Conservation (phyloP, 35 echinoderm and acorn worm species). For the Apostichopus californicus region DNA sequence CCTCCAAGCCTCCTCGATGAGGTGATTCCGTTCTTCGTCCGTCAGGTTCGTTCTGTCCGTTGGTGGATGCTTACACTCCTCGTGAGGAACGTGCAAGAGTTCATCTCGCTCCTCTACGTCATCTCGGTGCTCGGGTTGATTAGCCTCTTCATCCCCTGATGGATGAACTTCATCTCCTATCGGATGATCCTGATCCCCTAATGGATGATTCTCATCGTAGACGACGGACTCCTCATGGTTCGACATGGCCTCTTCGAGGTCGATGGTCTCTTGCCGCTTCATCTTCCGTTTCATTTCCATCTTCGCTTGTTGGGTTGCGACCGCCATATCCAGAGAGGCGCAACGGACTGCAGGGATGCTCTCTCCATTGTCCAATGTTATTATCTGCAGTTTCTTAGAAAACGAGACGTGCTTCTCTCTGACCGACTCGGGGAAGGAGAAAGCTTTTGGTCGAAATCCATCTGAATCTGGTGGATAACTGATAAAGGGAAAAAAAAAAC, state of each 20-base stretch:
- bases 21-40: neutral
- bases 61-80: neutral
- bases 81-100: neutral
- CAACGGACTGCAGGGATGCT: neutral
- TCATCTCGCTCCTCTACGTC: neutral
- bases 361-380: neutral
- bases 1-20: neutral
- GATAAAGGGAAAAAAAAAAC: neutral
- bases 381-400: slow-evolving; percentile 14
- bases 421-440: neutral
- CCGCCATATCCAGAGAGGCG: neutral
- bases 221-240: neutral
- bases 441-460: slow-evolving; percentile 21
- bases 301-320: neutral
- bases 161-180: neutral
- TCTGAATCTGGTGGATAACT: neutral
- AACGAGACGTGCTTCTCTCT: slow-evolving; percentile 31
- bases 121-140: neutral
- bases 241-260: neutral
- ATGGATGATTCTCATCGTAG: neutral
- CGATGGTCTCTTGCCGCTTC: neutral
- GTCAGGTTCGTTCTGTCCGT: neutral
- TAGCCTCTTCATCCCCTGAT: neutral
- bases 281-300: neutral
- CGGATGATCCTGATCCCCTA: neutral